Evolutionary conservation across 2,797 vertebrate species (phyloP).

Genomic region (Zalophus californianus): DNA sequence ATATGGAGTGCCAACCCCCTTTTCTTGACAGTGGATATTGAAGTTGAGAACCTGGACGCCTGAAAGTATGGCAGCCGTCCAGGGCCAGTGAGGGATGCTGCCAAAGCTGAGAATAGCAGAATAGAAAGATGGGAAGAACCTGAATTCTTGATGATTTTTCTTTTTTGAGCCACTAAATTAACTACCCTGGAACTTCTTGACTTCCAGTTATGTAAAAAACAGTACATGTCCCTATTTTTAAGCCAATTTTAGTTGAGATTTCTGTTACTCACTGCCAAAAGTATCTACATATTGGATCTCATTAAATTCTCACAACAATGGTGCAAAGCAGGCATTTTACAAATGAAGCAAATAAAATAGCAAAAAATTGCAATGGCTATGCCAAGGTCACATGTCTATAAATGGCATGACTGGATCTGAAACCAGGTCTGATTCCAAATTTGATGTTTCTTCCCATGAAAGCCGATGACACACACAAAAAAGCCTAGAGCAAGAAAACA

Average conservation of each 20-base stretch:
- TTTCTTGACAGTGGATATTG: not conserved
- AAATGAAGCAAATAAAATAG: conserved; percentile 58
- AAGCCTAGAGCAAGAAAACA: conserved; percentile 54
- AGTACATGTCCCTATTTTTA: conserved; percentile 33
- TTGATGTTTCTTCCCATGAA: conserved; percentile 54
- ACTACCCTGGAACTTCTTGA: conserved; percentile 56
- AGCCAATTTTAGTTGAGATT: conserved; percentile 57
- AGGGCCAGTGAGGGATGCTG: not conserved
- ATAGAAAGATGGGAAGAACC: not conserved
- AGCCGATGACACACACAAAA: not conserved
- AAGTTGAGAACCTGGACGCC: not conserved
- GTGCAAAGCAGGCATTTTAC: conserved; percentile 39
- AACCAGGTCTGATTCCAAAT: conserved; percentile 70
- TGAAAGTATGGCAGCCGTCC: not conserved
- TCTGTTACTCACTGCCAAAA: conserved; percentile 60
- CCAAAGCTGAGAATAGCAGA: not conserved
- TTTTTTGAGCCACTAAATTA: conserved; percentile 53
- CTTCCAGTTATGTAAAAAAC: conserved; percentile 52
- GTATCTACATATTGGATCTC: conserved; percentile 58
- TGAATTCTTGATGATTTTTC: conserved; percentile 8
- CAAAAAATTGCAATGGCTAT: conserved; percentile 35
- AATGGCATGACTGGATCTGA: conserved; percentile 44
- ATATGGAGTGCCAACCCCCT: not conserved
- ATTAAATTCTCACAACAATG: conserved; percentile 69
- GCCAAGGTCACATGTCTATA: conserved; percentile 66